Percentiles rank a stretch among this genome's conserved stretches.
Conservation (phyloP, 1,140 invertebrate genomes). For the Saccostrea glomerata region DNA sequence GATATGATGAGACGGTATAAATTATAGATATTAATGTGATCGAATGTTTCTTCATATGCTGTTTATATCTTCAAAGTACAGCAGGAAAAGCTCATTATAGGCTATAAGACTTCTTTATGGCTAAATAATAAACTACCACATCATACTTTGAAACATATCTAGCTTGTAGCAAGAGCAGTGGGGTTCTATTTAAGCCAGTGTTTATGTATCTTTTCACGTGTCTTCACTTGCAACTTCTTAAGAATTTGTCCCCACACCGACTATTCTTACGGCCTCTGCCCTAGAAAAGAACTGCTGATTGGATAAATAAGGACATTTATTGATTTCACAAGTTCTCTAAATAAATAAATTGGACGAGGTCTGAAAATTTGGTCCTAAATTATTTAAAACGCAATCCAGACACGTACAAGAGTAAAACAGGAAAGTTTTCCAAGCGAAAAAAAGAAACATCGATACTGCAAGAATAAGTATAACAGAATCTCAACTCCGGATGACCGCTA, state of each 20-base stretch:
- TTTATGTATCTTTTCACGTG: background rate
- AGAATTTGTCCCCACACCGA: background rate
- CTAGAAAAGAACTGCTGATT: background rate
- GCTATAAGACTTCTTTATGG: constrained; percentile 10
- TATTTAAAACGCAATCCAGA: no score
- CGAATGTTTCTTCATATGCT: background rate
- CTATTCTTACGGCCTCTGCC: background rate
- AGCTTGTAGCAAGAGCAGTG: background rate
- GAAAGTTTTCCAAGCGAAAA: no score
- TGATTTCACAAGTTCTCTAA: background rate
- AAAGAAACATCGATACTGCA: no score
- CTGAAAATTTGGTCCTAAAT: background rate
- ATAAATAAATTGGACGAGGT: background rate
- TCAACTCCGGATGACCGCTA: no score
- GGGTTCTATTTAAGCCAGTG: background rate
- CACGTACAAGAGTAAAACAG: no score
- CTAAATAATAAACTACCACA: constrained; percentile 22
- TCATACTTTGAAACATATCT: background rate
- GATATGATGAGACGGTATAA: background rate
- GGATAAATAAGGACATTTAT: background rate
- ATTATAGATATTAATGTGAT: constrained; percentile 14
- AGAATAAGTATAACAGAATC: no score
- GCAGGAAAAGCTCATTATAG: background rate
- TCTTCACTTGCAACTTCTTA: constrained; percentile 10
- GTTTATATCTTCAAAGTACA: background rate